A percentile compares a stretch with the other conserved stretches of the same genome.
Evolutionary conservation across 1,140 invertebrate genomes (phyloP).

Genomic region (Tetramorium parvispinum): DNA sequence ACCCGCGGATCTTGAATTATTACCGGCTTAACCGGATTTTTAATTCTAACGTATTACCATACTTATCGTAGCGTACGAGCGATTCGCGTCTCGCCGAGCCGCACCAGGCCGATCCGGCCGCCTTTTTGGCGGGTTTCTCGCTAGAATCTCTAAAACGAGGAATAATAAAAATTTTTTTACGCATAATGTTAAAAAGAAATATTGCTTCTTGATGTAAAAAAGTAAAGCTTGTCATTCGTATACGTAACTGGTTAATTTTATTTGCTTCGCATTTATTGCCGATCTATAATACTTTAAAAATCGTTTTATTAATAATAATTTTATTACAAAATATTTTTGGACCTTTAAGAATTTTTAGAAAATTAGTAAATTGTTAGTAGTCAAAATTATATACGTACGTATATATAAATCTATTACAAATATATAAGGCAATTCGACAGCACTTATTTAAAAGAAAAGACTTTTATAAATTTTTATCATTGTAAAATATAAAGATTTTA

Average conservation of each 20-base stretch:
- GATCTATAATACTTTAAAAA: neutral
- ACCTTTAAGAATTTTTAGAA: neutral
- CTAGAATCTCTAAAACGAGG: slow-evolving; percentile 8
- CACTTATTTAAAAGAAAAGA: neutral
- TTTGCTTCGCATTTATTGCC: neutral
- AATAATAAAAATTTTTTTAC: slow-evolving; percentile 1
- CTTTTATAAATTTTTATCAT: neutral
- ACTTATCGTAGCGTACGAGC: slow-evolving; percentile 80
- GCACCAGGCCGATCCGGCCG: neutral
- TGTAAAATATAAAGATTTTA: neutral
- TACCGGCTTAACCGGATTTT: slow-evolving; percentile 83
- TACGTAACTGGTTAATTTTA: neutral
- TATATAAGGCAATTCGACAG: neutral
- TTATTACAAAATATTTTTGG: neutral
- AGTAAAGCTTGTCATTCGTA: neutral
- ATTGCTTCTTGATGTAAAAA: neutral
- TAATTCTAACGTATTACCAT: slow-evolving; percentile 85
- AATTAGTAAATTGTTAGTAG: neutral
- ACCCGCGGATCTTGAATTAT: slow-evolving; percentile 84
- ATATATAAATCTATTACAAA: neutral
- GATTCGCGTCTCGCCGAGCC: slow-evolving; percentile 65
- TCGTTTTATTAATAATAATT: neutral
- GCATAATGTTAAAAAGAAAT: slow-evolving; percentile 6
- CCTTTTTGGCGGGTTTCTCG: slow-evolving; percentile 37
- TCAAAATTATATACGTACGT: neutral